phyloP scores from a whole-genome alignment of 2,888 invertebrate genomes.

The Mellilla xanthometata region DNA sequence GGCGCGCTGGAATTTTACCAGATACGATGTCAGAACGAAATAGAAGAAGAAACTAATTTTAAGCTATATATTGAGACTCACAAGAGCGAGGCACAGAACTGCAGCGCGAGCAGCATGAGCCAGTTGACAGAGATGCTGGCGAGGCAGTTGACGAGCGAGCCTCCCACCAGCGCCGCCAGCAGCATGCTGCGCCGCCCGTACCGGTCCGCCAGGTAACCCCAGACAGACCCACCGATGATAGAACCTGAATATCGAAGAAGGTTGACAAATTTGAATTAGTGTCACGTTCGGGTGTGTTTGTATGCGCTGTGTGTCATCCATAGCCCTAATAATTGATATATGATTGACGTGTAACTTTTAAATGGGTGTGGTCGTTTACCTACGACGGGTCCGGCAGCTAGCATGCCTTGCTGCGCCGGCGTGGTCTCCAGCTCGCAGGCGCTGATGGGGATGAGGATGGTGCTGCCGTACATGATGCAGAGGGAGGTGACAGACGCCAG shows the following conservation, averaged over 20 bases:
- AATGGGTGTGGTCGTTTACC: too few species aligned
- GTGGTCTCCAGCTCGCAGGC: conserved; percentile 68
- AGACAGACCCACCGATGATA: conserved; percentile 51
- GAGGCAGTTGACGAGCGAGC: conserved; percentile 50
- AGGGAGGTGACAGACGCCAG: conserved; percentile 51
- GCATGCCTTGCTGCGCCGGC: conserved; percentile 51
- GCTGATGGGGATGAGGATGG: conserved; percentile 60
- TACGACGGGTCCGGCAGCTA: conserved; percentile 52
- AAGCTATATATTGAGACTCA: conserved; percentile 42
- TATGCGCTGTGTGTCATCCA: too few species aligned
- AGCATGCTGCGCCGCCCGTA: conserved; percentile 57
- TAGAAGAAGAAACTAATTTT: background rate
- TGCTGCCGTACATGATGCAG: conserved; percentile 52
- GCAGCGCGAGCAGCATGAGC: conserved; percentile 63
- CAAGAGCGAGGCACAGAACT: conserved; percentile 56
- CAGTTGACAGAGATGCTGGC: conserved; percentile 66
- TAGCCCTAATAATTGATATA: too few species aligned
- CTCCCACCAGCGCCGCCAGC: conserved; percentile 45
- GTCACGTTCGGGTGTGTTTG: too few species aligned
- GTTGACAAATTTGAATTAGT: too few species aligned
- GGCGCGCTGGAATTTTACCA: conserved; percentile 45
- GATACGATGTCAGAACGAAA: too few species aligned
- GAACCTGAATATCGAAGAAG: too few species aligned
- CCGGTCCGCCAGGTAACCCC: conserved; percentile 67
- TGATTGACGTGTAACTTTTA: too few species aligned